Base-by-base conservation (phyloP, 2,797 vertebrate genomes). In the Arnoldichthys spilopterus region DNA sequence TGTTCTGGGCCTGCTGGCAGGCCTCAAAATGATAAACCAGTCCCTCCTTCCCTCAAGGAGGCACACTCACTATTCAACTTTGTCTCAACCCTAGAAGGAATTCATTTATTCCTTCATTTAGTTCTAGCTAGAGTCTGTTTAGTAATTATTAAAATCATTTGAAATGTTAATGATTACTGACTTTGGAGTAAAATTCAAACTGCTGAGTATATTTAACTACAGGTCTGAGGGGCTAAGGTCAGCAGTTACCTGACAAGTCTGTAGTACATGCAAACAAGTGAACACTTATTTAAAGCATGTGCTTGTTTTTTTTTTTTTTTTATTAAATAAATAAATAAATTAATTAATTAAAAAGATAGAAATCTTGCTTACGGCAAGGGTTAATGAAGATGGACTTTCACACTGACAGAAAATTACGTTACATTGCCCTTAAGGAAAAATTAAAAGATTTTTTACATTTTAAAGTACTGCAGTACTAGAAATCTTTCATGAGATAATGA, bases 41-140 rank as follows among this genome's bases (percentile, higher is more conserved):
- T 54, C 45, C 84, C 76, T 83, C 32, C 53, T 45, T 32, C 45
- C 72, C 76, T 66, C 74, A 77, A 77, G 67, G 77, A 86, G 86
- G 85, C 77, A 77, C 71, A 64, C 77, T 77, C 80, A 77, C 77
- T 81, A 82, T 86, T 78, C 56, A 53, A 77, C 70, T 83, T 83
- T 84, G 76, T 87, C 76, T 79, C 47, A 63, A 58, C 30, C 81
- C 76, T 66, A 56, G 20, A 74, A 73, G 59, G 47, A 62, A 80
- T 90, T 87, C 83, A 87, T 88, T 85, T 85, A 76, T 79, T 78
- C 80, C 66, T 82, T 77, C 70, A 47, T 78, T 86, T 88, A 86
- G 66, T 6, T 67, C 79, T 84, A 80, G 79, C 83, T 76, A 32
- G 61, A 83, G 87, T 86, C 89, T 84, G 87, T 90, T 87, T 88